Conservation (phyloP, 2,797 vertebrate species). For the Chaenodraco wilsoni region DNA sequence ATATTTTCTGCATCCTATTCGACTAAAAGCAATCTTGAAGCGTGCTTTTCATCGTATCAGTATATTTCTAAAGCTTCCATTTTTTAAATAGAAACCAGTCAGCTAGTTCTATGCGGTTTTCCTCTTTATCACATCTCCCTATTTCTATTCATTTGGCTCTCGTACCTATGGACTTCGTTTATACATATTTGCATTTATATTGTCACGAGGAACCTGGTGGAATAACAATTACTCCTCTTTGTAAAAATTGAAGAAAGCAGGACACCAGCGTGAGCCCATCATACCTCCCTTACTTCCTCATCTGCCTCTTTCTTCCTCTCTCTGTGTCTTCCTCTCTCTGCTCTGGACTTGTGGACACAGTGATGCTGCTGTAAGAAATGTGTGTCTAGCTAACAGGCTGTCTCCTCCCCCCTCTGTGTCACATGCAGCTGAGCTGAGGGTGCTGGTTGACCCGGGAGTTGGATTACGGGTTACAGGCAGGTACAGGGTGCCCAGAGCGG, state of each 20-base stretch:
- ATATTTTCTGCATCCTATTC: neutral
- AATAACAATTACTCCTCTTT: conserved; percentile 65
- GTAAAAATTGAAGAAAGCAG: conserved; percentile 43
- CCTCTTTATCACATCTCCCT: conserved; percentile 52
- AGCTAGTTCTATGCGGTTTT: conserved; percentile 31
- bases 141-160: conserved; percentile 58
- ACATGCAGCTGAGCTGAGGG: conserved; percentile 70
- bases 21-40: neutral
- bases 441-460: conserved; percentile 61
- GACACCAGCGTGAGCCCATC: conserved; percentile 9
- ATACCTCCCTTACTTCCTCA: conserved; percentile 15
- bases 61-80: conserved; percentile 14
- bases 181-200: conserved; percentile 77
- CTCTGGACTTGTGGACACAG: conserved; percentile 32
- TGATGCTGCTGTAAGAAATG: conserved; percentile 34
- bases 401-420: conserved; percentile 68
- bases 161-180: conserved; percentile 54
- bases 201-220: conserved; percentile 51
- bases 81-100: conserved; percentile 43
- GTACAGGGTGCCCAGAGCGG: conserved; percentile 53
- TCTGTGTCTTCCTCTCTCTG: conserved; percentile 26
- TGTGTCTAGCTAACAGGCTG: conserved; percentile 61
- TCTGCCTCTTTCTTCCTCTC: conserved; percentile 38
- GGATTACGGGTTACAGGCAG: conserved; percentile 72
- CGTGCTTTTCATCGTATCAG: conserved; percentile 12